Percentiles rank a stretch among this genome's conserved stretches.
Conservation (phyloP, 1,140 invertebrate genomes). For the Drosophila sechellia region DNA sequence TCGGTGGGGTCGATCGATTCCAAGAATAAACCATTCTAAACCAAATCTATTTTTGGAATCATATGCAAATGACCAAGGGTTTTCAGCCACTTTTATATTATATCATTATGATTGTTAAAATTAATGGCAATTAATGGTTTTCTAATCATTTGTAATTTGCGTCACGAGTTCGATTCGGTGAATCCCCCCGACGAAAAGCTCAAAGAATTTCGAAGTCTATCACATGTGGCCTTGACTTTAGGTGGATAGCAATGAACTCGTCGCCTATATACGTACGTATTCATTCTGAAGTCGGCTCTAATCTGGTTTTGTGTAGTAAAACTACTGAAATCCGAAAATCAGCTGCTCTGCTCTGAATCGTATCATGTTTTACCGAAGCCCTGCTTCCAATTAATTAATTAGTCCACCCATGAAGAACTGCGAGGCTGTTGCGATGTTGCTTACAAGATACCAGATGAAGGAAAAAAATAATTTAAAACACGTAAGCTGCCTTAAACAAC, state of each 20-base stretch:
- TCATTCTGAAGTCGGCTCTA: background rate
- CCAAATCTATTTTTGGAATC: constrained; percentile 8
- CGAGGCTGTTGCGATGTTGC: constrained; percentile 36
- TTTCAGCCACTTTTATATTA: constrained; percentile 22
- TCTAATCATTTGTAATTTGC: constrained; percentile 20
- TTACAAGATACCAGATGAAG: constrained; percentile 30
- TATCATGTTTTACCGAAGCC: constrained; percentile 15
- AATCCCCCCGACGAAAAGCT: background rate
- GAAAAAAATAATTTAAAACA: constrained; percentile 36
- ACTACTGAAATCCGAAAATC: constrained; percentile 23
- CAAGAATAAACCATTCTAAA: too few species aligned
- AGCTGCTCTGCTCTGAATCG: constrained; percentile 14
- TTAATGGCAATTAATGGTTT: constrained; percentile 25
- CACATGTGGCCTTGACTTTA: constrained; percentile 19
- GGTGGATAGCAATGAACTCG: constrained; percentile 47
- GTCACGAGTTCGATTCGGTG: constrained; percentile 10
- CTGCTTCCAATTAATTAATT: constrained; percentile 58
- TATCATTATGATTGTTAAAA: constrained; percentile 16
- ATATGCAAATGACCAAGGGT: constrained; percentile 18
- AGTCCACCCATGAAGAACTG: constrained; percentile 33
- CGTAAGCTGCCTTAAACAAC: constrained; percentile 4
- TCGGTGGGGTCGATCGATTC: constrained; percentile 24
- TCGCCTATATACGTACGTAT: constrained; percentile 33
- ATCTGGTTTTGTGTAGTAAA: constrained; percentile 47
- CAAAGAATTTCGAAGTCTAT: constrained; percentile 29